phyloP scores from a whole-genome alignment of 2,797 vertebrate genomes.

The Rhyacichthys aspro region DNA sequence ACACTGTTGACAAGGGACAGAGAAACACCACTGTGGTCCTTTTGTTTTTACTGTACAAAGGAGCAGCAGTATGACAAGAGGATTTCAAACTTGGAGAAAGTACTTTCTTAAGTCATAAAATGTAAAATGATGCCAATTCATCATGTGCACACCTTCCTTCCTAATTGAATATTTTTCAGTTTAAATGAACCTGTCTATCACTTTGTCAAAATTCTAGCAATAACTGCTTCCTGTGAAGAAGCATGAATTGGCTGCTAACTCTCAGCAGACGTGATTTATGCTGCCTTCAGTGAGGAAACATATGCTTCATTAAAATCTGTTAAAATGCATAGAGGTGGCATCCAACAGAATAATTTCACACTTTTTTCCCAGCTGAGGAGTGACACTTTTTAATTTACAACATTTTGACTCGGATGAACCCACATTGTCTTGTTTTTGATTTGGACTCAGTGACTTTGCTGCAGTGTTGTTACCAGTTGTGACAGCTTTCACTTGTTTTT shows the following conservation, averaged over 20 bases:
- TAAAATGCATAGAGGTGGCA: slow-evolving; percentile 53
- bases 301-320: slow-evolving; percentile 83
- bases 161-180: slow-evolving; percentile 59
- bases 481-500: background rate
- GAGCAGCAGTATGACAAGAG: background rate
- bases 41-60: background rate
- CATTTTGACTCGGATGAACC: slow-evolving; percentile 29
- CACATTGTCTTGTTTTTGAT: slow-evolving; percentile 8
- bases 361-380: slow-evolving; percentile 36
- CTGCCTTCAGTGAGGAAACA: slow-evolving; percentile 65
- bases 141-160: slow-evolving; percentile 38
- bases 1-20: slow-evolving; percentile 54
- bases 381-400: slow-evolving; percentile 49
- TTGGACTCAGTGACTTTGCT: slow-evolving; percentile 8
- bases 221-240: slow-evolving; percentile 44
- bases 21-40: slow-evolving; percentile 11
- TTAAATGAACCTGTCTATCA: slow-evolving; percentile 67
- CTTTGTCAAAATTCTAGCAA: slow-evolving; percentile 43
- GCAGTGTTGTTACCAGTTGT: background rate
- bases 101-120: background rate
- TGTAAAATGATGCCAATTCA: slow-evolving; percentile 46
- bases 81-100: slow-evolving; percentile 4
- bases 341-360: slow-evolving; percentile 56
- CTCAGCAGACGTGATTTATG: slow-evolving; percentile 48
- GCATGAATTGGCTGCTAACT: slow-evolving; percentile 52